These are phyloP conservation scores for Cephalopholis sonnerati DNA, from an alignment of 2,113 vertebrate species.

Conservation along the genomic window DNA sequence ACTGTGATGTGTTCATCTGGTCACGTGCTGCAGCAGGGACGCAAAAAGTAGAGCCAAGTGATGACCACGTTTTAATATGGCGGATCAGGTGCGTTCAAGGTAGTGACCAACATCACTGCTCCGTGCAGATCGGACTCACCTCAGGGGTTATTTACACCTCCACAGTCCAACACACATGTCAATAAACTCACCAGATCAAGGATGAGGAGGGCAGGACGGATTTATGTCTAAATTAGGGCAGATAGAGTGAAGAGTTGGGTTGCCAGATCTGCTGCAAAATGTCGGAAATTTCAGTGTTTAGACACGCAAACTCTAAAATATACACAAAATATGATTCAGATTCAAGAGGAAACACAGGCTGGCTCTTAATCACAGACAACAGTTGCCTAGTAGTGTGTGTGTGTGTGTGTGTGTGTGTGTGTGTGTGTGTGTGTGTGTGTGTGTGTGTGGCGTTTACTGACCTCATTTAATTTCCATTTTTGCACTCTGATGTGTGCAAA, in stretches of 20 bases:
- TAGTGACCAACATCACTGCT: not conserved
- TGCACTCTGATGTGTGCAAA: not conserved
- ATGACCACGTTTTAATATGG: conserved; percentile 65
- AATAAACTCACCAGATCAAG: not conserved
- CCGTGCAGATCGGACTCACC: conserved; percentile 24
- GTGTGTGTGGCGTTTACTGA: not conserved
- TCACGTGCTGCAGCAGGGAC: not conserved
- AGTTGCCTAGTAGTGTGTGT: too few species aligned
- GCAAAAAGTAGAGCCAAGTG: not conserved
- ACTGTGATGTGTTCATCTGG: not conserved
- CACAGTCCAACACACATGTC: accelerated
- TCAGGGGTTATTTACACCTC: not conserved
- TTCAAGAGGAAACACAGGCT: not conserved
- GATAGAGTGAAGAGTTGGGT: conserved; percentile 6
- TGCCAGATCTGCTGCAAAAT: conserved; percentile 37
- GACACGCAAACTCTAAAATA: not conserved
- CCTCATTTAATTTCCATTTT: not conserved
- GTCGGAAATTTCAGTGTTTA: not conserved
- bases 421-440: not conserved
- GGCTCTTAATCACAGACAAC: not conserved
- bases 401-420: not conserved
- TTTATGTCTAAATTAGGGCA: not conserved
- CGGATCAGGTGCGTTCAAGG: conserved; percentile 72
- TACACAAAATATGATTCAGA: not conserved
- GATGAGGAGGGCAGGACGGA: not conserved